These are phyloP conservation scores for Magallana nippona DNA, from an alignment of 2,888 invertebrate genomes.

Conservation along the genomic window DNA sequence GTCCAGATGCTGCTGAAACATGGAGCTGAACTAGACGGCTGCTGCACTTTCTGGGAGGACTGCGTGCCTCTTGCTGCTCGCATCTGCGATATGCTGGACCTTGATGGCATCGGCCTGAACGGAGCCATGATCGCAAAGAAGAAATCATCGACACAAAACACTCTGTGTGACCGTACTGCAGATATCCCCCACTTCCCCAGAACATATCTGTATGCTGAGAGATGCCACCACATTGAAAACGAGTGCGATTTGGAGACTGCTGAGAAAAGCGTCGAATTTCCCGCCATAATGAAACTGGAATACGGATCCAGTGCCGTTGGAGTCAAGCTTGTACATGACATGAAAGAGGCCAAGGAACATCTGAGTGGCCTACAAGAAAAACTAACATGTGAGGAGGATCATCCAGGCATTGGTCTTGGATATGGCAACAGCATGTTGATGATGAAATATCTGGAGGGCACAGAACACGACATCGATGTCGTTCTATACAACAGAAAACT, in stretches of 20 bases:
- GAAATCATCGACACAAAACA: slow-evolving; percentile 60
- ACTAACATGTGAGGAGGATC: slow-evolving; percentile 55
- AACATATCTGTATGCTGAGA: slow-evolving; percentile 58
- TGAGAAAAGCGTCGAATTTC: slow-evolving; percentile 50
- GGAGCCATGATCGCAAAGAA: slow-evolving; percentile 62
- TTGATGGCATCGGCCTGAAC: slow-evolving; percentile 50
- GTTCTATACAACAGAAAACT: slow-evolving; percentile 61
- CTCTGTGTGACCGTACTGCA: slow-evolving; percentile 46
- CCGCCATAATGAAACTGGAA: slow-evolving; percentile 65
- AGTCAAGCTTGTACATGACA: slow-evolving; percentile 59
- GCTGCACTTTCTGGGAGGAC: slow-evolving; percentile 69
- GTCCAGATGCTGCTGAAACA: slow-evolving; percentile 48
- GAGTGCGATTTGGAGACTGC: slow-evolving; percentile 50
- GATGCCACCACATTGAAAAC: slow-evolving; percentile 45
- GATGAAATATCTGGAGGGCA: slow-evolving; percentile 61
- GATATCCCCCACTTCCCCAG: slow-evolving; percentile 64
- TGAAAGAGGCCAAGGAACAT: slow-evolving; percentile 51
- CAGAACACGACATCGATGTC: slow-evolving; percentile 68
- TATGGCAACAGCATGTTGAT: slow-evolving; percentile 60
- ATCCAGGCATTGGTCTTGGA: slow-evolving; percentile 63
- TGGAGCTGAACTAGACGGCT: slow-evolving; percentile 58
- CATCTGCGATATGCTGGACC: slow-evolving; percentile 52
- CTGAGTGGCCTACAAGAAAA: slow-evolving; percentile 49
- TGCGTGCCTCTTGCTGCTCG: slow-evolving; percentile 64
- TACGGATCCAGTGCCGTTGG: slow-evolving; percentile 69